These are phyloP conservation scores for Symphodus melops DNA, from an alignment of 2,113 vertebrate species.

Conservation along the genomic window DNA sequence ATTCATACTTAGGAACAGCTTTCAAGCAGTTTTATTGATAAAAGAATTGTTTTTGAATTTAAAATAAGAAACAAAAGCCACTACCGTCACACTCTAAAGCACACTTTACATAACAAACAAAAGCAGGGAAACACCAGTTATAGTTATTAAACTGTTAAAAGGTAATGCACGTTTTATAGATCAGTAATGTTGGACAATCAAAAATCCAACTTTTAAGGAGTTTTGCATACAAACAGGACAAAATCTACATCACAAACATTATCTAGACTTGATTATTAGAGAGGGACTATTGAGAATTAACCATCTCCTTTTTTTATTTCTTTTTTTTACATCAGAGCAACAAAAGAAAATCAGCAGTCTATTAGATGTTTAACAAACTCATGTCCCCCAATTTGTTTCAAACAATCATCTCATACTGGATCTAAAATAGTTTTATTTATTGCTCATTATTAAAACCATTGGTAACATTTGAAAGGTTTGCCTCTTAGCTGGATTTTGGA, in stretches of 20 bases:
- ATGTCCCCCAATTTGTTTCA: not conserved
- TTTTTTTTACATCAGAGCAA: no score
- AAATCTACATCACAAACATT: no score
- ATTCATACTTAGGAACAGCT: not conserved
- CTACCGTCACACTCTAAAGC: constrained; percentile 5
- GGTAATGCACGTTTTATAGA: not conserved
- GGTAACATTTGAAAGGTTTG: not conserved
- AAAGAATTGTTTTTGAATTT: not conserved
- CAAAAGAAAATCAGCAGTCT: not conserved
- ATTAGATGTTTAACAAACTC: not conserved
- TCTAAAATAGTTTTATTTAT: no score
- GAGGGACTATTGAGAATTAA: no score
- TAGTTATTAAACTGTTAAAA: not conserved
- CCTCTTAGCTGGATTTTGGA: not conserved
- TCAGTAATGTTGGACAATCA: not conserved
- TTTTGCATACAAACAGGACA: not conserved
- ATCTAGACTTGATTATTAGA: no score
- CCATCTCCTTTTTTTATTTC: no score
- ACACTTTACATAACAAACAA: constrained; percentile 14
- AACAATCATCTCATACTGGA: no score
- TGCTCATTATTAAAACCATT: not conserved
- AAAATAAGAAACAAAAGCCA: not conserved
- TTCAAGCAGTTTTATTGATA: constrained; percentile 1
- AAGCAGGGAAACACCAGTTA: not conserved
- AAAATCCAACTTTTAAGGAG: not conserved